A percentile compares a stretch with the other conserved stretches of the same genome.
Evolutionary conservation across 2,113 vertebrate species (phyloP).

Genomic region (Chlorodrepanis virens): DNA sequence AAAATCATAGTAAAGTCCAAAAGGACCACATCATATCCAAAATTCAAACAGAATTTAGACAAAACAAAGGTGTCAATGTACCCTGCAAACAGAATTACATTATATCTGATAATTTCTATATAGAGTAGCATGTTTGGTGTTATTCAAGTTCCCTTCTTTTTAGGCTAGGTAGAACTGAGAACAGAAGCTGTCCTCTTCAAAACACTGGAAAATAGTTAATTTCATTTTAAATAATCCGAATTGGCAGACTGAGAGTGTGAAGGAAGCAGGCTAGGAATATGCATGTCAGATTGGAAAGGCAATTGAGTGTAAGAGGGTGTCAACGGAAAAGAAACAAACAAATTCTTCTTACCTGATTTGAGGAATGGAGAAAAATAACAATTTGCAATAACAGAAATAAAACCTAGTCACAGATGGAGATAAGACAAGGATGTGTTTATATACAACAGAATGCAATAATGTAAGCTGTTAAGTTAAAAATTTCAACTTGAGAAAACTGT

Average conservation of each 20-base stretch:
- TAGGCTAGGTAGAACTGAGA: neutral
- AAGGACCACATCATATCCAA: neutral
- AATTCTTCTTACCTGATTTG: neutral
- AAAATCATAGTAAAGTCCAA: neutral
- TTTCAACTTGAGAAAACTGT: constrained; percentile 33
- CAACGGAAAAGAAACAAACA: neutral
- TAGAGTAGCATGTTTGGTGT: accelerated
- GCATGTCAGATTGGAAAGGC: neutral
- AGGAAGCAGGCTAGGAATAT: neutral
- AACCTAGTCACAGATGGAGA: constrained; percentile 16
- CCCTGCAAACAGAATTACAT: neutral
- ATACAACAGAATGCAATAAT: neutral
- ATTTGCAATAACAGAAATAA: neutral
- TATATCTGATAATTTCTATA: neutral
- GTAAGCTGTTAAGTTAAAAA: constrained; percentile 41
- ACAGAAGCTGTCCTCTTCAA: neutral
- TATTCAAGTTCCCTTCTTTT: neutral
- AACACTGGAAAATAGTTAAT: neutral
- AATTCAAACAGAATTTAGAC: neutral
- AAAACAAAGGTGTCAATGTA: neutral
- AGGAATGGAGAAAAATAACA: neutral
- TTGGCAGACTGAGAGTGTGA: neutral
- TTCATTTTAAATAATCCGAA: neutral
- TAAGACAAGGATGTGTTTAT: neutral
- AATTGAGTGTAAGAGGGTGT: neutral